A percentile compares a stretch with the other conserved stretches of the same genome.
These are phyloP conservation scores for Eurois occulta DNA, from an alignment of 2,888 invertebrate genomes.

Conservation along the genomic window DNA sequence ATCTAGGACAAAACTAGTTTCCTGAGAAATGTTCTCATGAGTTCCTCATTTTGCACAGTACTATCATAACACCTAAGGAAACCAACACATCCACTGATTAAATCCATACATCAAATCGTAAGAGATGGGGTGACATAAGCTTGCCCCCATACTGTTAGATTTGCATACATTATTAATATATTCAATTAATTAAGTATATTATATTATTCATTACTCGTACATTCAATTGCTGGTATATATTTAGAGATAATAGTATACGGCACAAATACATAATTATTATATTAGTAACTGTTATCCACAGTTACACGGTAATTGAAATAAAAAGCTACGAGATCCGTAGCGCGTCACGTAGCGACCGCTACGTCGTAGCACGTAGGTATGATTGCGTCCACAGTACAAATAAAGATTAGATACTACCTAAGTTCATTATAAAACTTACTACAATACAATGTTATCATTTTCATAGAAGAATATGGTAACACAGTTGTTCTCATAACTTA, in stretches of 20 bases:
- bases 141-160: conserved; percentile 58
- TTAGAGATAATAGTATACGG: conserved; percentile 5
- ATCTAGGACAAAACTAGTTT: not conserved
- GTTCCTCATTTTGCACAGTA: conserved; percentile 6
- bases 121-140: conserved; percentile 59
- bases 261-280: conserved; percentile 32
- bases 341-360: conserved; percentile 72
- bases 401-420: conserved; percentile 64
- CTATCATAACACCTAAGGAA: conserved; percentile 18
- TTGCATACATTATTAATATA: conserved; percentile 60
- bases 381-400: conserved; percentile 67
- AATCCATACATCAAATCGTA: conserved; percentile 54
- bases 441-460: not conserved
- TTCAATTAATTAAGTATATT: conserved; percentile 52
- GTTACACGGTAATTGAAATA: conserved; percentile 54
- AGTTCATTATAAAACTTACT: conserved; percentile 55
- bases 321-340: conserved; percentile 66
- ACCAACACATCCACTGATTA: conserved; percentile 49
- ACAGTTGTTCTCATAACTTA: not conserved
- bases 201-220: conserved; percentile 42
- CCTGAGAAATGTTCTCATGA: not conserved
- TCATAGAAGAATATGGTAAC: not conserved
- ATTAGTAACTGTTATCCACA: conserved; percentile 49
- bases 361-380: conserved; percentile 74
- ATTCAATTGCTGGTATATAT: conserved; percentile 34